Conservation (phyloP, 2,888 invertebrate species). For the Polydrusus cervinus region DNA sequence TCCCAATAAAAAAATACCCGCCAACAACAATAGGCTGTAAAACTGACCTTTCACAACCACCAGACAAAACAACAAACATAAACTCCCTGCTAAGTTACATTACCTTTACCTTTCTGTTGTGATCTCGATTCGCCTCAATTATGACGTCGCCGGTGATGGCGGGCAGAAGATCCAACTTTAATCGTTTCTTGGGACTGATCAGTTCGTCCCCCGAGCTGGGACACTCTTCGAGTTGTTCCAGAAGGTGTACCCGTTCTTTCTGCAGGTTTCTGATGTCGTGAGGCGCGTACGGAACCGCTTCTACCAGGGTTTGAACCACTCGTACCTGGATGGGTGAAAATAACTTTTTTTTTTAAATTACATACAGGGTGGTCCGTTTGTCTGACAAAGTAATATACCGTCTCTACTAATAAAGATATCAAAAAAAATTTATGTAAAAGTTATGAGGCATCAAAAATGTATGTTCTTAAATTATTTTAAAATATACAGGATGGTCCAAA, state of each 20-base stretch:
- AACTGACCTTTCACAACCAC: slow-evolving; percentile 28
- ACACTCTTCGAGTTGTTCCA: slow-evolving; percentile 82
- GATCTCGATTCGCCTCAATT: slow-evolving; percentile 70
- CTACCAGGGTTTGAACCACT: slow-evolving; percentile 55
- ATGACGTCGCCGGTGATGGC: slow-evolving; percentile 67
- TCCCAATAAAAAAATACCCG: not conserved
- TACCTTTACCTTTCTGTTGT: slow-evolving; percentile 61
- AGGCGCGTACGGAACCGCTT: slow-evolving; percentile 65
- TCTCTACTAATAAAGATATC: too few species aligned
- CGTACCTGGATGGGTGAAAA: slow-evolving; percentile 42
- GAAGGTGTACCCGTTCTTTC: slow-evolving; percentile 80
- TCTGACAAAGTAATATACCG: too few species aligned
- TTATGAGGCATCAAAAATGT: too few species aligned
- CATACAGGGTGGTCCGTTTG: too few species aligned
- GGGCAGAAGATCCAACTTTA: slow-evolving; percentile 75
- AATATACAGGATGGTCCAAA: too few species aligned
- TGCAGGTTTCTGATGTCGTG: slow-evolving; percentile 79
- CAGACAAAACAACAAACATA: slow-evolving; percentile 44
- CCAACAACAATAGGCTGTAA: not conserved
- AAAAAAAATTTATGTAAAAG: too few species aligned
- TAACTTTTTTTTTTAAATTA: not conserved
- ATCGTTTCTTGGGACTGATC: slow-evolving; percentile 79
- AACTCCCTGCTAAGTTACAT: slow-evolving; percentile 53
- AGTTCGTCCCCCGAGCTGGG: slow-evolving; percentile 81
- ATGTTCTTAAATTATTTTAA: too few species aligned